A percentile compares a stretch with the other conserved stretches of the same genome.
Conservation (phyloP, 2,113 vertebrate species). For the Propithecus coquereli region DNA sequence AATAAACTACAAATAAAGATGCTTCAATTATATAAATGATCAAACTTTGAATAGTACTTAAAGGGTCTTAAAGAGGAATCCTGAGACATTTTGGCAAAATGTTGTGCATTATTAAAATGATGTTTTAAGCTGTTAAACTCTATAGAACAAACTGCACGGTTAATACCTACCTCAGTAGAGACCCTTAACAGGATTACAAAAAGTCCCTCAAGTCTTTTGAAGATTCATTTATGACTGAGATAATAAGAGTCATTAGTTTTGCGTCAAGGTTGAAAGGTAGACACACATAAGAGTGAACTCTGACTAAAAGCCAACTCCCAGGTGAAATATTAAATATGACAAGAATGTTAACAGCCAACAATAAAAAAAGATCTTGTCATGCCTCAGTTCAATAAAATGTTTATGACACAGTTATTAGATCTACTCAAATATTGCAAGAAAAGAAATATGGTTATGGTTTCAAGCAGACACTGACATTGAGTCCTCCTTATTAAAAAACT, state of each 20-base stretch:
- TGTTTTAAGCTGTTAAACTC: conserved; percentile 50
- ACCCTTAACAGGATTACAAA: conserved; percentile 23
- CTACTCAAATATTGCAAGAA: conserved; percentile 44
- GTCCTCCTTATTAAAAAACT: conserved; percentile 32
- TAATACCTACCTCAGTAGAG: conserved; percentile 40
- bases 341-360: conserved; percentile 68
- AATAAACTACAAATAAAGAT: conserved; percentile 7
- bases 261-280: conserved; percentile 77
- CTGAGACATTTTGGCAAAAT: conserved; percentile 3
- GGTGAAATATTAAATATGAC: conserved; percentile 63
- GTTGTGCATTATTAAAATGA: conserved; percentile 18
- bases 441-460: conserved; percentile 42
- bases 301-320: conserved; percentile 69
- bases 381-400: conserved; percentile 74
- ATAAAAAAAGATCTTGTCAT: conserved; percentile 53
- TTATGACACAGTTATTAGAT: conserved; percentile 65
- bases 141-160: conserved; percentile 33
- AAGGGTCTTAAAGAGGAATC: background rate
- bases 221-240: conserved; percentile 65
- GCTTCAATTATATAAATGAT: background rate
- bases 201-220: conserved; percentile 62
- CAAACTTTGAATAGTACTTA: background rate
- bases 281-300: conserved; percentile 67
- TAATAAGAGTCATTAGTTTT: conserved; percentile 72
- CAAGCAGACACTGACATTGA: conserved; percentile 59